These are phyloP conservation scores for Lordiphosa andalusiaca DNA, from an alignment of 2,888 invertebrate genomes.

Conservation along the genomic window DNA sequence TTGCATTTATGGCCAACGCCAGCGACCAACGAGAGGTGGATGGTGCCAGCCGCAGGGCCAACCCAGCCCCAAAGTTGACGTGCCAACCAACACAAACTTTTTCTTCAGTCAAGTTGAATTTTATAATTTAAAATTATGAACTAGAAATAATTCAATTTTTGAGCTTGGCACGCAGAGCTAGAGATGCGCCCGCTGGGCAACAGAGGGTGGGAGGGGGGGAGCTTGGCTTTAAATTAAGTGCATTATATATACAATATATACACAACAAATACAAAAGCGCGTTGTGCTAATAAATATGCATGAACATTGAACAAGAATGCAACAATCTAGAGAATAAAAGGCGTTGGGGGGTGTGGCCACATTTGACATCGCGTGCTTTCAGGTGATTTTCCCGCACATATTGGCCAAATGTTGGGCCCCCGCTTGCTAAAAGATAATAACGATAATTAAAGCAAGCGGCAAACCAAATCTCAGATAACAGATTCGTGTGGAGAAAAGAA, in stretches of 20 bases:
- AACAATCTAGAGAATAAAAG: slow-evolving; percentile 14
- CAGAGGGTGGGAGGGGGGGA: slow-evolving; percentile 22
- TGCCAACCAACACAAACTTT: slow-evolving; percentile 22
- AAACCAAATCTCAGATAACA: slow-evolving; percentile 61
- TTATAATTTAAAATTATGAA: slow-evolving; percentile 72
- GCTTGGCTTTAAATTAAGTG: slow-evolving; percentile 64
- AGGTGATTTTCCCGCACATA: slow-evolving; percentile 75
- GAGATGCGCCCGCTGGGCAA: slow-evolving; percentile 31
- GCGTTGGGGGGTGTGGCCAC: slow-evolving; percentile 24
- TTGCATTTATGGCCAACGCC: slow-evolving; percentile 47
- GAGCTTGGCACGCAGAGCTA: slow-evolving; percentile 59
- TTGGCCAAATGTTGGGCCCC: slow-evolving; percentile 52
- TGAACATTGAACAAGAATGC: slow-evolving; percentile 65
- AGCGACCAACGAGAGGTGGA: slow-evolving; percentile 5
- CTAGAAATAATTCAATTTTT: slow-evolving; percentile 71
- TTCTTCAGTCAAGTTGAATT: slow-evolving; percentile 44
- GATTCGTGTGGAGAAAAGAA: slow-evolving; percentile 26
- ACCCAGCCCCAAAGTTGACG: slow-evolving; percentile 42
- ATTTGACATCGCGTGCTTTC: slow-evolving; percentile 77
- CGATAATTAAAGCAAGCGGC: slow-evolving; percentile 72
- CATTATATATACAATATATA: slow-evolving; percentile 42
- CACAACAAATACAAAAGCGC: slow-evolving; percentile 58
- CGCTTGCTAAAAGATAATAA: slow-evolving; percentile 60
- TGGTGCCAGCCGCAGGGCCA: slow-evolving; percentile 42
- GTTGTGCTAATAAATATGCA: slow-evolving; percentile 67